phyloP scores from a whole-genome alignment of 2,888 invertebrate species.

The Cremastinae sp. region DNA sequence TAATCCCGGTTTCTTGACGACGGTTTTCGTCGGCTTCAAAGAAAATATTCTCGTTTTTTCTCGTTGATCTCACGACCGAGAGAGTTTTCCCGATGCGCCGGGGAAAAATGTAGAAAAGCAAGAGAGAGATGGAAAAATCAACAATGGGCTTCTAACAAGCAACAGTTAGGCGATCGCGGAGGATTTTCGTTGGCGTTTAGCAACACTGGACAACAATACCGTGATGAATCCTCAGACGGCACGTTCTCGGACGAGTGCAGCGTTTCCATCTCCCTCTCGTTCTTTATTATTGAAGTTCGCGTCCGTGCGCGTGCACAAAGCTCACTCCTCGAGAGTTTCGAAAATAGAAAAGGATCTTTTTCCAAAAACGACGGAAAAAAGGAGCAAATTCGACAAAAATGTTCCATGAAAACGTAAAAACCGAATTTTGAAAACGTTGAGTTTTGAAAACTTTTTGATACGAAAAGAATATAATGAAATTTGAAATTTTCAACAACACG shows the following conservation, averaged over 20 bases:
- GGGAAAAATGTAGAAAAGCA: constrained; percentile 8
- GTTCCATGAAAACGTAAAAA: too few relatives aligned
- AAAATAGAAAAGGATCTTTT: constrained; percentile 34
- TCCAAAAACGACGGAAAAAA: constrained; percentile 21
- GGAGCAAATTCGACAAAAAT: not conserved
- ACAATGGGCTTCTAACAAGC: constrained; percentile 78
- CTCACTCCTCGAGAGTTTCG: constrained; percentile 33
- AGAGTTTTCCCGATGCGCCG: constrained; percentile 51
- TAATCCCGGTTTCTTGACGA: constrained; percentile 69
- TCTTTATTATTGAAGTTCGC: constrained; percentile 2
- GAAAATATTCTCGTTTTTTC: constrained; percentile 53
- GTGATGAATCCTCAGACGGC: constrained; percentile 66
- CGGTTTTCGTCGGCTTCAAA: constrained; percentile 45
- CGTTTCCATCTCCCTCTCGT: constrained; percentile 32
- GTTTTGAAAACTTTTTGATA: too few relatives aligned
- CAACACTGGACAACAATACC: constrained; percentile 74
- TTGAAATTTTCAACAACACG: not conserved
- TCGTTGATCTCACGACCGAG: constrained; percentile 59
- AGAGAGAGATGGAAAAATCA: constrained; percentile 61
- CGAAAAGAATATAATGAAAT: too few relatives aligned
- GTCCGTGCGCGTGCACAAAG: not conserved
- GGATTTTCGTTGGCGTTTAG: constrained; percentile 75
- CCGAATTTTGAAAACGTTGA: too few relatives aligned
- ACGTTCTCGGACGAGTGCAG: constrained; percentile 59
- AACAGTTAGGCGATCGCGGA: constrained; percentile 63